Evolutionary conservation across 2,888 invertebrate genomes (phyloP), one percentile per base, ranked within the genome.

Genomic region (Anoplius nigerrimus): DNA sequence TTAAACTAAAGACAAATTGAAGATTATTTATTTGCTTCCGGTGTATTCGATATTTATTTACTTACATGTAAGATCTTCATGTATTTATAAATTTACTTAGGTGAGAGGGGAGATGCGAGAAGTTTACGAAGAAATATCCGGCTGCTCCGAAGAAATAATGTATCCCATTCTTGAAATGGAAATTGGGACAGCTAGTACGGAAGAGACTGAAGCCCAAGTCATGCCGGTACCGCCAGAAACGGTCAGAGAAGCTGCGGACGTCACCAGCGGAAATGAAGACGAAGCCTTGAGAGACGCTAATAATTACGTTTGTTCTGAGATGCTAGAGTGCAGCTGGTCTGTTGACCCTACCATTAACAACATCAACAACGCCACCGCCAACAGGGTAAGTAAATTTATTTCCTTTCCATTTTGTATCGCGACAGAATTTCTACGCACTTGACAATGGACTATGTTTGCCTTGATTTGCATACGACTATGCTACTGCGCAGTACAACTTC

Each of bases 201-300:
- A 87, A 43, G 84, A 84, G 8, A 71, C 81, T 2, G 85, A 85
- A 34, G 56, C 79, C 1, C 80, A 79, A 24, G 79, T 78, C 0
- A 77, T 78, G 5, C 51, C 80, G 0, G 76, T 67, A 15, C 78
- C 71, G 24, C n/a, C 69, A 8, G 78, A 80, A 51, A 27, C 66
- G 11, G 48, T 76, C 21, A 82, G 79, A 53, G 82, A 80, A 66
- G 76, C 82, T 27, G 79, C 75, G 61, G 78, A 80, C 60, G 81
- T 85, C 74, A 88, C 87, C 65, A 86, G 84, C n/a, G 89, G 88
- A 45, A 89, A 89, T 45, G 91, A 91, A 66, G 91, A 91, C 62
- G 91, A 90, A 79, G 90, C 90, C 79, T 94, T 94, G 78, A 92
- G 94, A 66, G 95, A 95, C 90, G 94, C 94, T n/a, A 94, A 95